Evolutionary conservation across 1,140 invertebrate species (phyloP), one percentile per base, ranked within the genome.

Genomic region (Phymastichus coffea): DNA sequence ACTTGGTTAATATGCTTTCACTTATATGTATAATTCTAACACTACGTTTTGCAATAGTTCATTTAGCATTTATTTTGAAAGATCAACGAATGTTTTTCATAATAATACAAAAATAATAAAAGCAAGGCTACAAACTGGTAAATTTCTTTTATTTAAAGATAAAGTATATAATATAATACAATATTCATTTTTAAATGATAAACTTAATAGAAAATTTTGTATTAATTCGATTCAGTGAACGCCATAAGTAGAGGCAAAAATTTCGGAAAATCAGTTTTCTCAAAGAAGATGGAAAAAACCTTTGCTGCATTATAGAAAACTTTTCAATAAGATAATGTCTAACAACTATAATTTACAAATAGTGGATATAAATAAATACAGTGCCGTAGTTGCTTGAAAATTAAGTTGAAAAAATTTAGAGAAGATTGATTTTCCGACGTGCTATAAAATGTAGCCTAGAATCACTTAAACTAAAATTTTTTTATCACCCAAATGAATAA

Each of bases 131-230:
- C 63, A 73, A 72, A 72, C 65, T 73, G 70, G 66, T 65, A 71
- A 74, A 75, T 74, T 72, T 70, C 48, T 62, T 72, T 77, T 77
- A 75, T 76, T 75, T 69, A 73, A 72, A 72, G 70, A 70, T 67
- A 72, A 78, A 75, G n/a, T n/a, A n/a, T n/a, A n/a, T n/a, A n/a
- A 77, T 76, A 76, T 75, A 74, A 58, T 75, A 78, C 75, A 77
- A 66, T 70, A 67, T 69, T 75, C 71, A 72, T 69, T 54, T 37
- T 60, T 48, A 28, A 49, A 51, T 28, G 47, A 49, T 64, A 66
- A 61, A 65, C 46, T 64, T 57, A 64, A 63, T 61, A 64, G 60
- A 66, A 69, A 68, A 67, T 64, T 63, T 47, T 63, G 63, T 64
- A 19, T 46, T 51, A 17, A 51, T 46, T 62, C 38, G 15, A 63